Base-by-base conservation (phyloP, 2,888 invertebrate genomes). In the Vanessa cardui region DNA sequence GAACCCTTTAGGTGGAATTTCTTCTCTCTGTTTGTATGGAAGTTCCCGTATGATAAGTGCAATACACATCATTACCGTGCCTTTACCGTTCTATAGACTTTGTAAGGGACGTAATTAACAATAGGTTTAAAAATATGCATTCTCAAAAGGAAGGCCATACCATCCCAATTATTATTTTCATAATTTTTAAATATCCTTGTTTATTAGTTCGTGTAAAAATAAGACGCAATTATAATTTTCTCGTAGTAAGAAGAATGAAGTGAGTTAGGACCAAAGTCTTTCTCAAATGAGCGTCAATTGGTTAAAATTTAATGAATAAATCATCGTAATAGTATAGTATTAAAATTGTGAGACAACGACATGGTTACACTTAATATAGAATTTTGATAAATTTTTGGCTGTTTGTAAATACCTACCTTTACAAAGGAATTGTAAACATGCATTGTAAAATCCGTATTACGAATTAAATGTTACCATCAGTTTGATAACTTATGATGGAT, bases 61-160 rank as follows among this genome's bases (percentile, higher is more conserved):
- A 90, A 89, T 89, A 91, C 91, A 91, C 92, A 92, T 92, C 92
- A 92, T 90, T 82, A 92, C 90, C 92, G 92, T 92, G 92, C 92
- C 92, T 92, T 92, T 88, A 90, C 92, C 88, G 88, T 90, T 91
- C 90, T 91, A 90, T 90, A 92, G 92, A 92, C 92, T 92, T 88
- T 87, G 90, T 88, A 87, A 88, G 92, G 92, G 92, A 92, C 92
- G 92, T 92, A 92, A 92, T 90, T 91, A 89, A 88, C 92, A 90
- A 91, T 92, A 91, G 89, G 86, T 85, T 89, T 88, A 85, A 83
- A 85, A 88, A 85, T 83, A 83, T 85, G 85, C 87, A 87, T 86
- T 83, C 85, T 86, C 83, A 20, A 45, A 66, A 66, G 80, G 81
- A 81, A 82, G 82, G 79, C 80, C 78, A 84, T 84, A 64, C 56